Conservation (phyloP, 2,888 invertebrate species). For the Drosophila neonasuta region DNA sequence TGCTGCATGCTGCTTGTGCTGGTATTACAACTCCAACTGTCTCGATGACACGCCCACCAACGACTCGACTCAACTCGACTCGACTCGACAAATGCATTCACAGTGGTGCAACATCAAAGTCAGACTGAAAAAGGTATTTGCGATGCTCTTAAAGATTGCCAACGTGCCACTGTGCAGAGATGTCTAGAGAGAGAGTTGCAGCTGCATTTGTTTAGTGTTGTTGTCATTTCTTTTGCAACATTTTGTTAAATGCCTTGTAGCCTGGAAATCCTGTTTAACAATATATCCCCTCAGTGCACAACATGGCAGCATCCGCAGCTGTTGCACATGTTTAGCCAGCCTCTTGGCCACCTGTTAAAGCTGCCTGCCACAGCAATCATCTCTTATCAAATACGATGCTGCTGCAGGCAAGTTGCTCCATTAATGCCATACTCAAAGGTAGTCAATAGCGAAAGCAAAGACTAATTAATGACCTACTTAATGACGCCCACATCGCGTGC, state of each 20-base stretch:
- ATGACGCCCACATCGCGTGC: not conserved
- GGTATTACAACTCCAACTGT: constrained; percentile 62
- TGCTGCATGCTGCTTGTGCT: constrained; percentile 29
- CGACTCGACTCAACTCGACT: too few relatives aligned
- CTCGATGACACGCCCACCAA: constrained; percentile 50
- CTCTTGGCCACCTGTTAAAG: constrained; percentile 17
- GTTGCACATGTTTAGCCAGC: constrained; percentile 40
- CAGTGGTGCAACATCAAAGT: not conserved
- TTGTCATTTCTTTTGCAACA: constrained; percentile 54
- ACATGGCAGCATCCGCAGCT: constrained; percentile 47
- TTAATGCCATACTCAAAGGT: constrained; percentile 18
- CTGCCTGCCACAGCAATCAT: constrained; percentile 17
- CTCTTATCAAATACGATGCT: constrained; percentile 3
- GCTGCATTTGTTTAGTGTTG: constrained; percentile 50
- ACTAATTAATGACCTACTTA: constrained; percentile 1
- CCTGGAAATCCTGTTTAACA: constrained; percentile 74
- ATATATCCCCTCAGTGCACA: constrained; percentile 54
- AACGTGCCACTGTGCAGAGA: constrained; percentile 41
- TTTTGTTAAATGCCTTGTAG: constrained; percentile 69
- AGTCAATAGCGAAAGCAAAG: not conserved
- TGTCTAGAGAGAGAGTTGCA: constrained; percentile 23
- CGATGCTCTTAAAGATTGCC: not conserved
- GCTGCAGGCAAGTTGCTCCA: constrained; percentile 4
- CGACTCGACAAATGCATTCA: not conserved
- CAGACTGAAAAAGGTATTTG: not conserved